Evolutionary conservation across 2,888 invertebrate species (phyloP).

Genomic region (Ormyrus thymus): DNA sequence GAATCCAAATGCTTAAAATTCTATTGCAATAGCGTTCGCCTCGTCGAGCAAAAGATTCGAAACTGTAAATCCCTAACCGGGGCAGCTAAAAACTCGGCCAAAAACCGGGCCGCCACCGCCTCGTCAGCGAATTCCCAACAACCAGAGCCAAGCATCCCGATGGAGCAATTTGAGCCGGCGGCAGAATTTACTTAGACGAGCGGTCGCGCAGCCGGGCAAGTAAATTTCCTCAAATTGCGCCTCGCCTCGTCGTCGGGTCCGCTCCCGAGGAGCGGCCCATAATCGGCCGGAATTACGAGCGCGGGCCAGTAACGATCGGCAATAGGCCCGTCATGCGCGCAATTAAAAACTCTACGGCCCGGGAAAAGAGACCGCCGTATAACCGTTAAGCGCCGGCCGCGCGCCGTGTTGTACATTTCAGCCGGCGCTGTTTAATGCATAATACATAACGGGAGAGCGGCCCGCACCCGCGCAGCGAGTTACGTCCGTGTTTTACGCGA

Average conservation of each 20-base stretch:
- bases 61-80: neutral
- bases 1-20: too few species aligned
- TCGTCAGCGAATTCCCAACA: too few species aligned
- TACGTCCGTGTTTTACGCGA: too few species aligned
- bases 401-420: slow-evolving; percentile 1
- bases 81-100: neutral
- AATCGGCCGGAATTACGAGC: slow-evolving; percentile 9
- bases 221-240: slow-evolving; percentile 29
- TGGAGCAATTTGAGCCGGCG: slow-evolving; percentile 16
- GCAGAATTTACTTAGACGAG: slow-evolving; percentile 5
- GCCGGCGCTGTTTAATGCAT: slow-evolving; percentile 12
- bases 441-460: neutral
- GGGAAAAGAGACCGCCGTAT: neutral
- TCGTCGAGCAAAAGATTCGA: neutral
- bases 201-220: neutral
- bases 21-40: too few species aligned
- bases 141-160: too few species aligned
- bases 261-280: too few species aligned
- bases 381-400: slow-evolving; percentile 24
- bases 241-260: neutral
- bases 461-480: neutral
- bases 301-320: neutral
- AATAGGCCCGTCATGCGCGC: neutral
- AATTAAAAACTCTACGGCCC: slow-evolving; percentile 20
- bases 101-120: neutral